Percentiles rank a stretch among this genome's conserved stretches.
These are phyloP conservation scores for Drosophila helvetica DNA, from an alignment of 2,888 invertebrate species.

Conservation along the genomic window DNA sequence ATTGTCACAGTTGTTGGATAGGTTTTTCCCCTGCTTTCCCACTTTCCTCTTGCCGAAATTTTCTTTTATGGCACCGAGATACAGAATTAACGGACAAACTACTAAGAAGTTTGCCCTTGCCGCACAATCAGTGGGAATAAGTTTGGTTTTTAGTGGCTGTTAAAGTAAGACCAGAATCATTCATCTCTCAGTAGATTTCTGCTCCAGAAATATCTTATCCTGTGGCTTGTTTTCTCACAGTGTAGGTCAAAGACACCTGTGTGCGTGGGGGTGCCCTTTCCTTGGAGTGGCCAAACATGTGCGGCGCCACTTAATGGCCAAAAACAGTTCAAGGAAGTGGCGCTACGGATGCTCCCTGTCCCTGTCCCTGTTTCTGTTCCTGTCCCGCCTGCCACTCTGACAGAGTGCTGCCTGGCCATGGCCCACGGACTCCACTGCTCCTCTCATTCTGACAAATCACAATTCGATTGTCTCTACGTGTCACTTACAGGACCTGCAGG, in stretches of 20 bases:
- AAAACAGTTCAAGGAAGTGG: conserved; percentile 51
- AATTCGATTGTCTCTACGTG: conserved; percentile 78
- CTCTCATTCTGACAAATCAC: conserved; percentile 63
- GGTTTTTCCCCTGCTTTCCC: not conserved
- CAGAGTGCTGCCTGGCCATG: conserved; percentile 47
- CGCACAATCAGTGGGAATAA: not conserved
- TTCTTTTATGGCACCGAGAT: conserved; percentile 21
- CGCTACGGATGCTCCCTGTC: conserved; percentile 11
- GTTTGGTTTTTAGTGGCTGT: conserved; percentile 1
- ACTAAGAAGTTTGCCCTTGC: not conserved
- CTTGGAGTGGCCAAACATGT: conserved; percentile 44
- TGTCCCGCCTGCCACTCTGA: conserved; percentile 46
- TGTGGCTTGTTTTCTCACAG: conserved; percentile 25
- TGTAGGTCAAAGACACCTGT: conserved; percentile 51
- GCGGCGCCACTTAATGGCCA: conserved; percentile 66
- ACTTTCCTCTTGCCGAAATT: not conserved
- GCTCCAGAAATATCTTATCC: not conserved
- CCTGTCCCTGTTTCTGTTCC: not conserved
- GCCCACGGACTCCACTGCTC: not conserved
- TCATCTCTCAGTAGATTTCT: not conserved
- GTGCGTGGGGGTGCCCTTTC: conserved; percentile 1
- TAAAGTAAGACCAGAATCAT: not conserved
- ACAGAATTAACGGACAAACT: conserved; percentile 23
- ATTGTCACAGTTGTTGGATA: conserved; percentile 39
- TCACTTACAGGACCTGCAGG: conserved; percentile 69